Conservation (phyloP, 2,113 vertebrate genomes). For the Mobula birostris region DNA sequence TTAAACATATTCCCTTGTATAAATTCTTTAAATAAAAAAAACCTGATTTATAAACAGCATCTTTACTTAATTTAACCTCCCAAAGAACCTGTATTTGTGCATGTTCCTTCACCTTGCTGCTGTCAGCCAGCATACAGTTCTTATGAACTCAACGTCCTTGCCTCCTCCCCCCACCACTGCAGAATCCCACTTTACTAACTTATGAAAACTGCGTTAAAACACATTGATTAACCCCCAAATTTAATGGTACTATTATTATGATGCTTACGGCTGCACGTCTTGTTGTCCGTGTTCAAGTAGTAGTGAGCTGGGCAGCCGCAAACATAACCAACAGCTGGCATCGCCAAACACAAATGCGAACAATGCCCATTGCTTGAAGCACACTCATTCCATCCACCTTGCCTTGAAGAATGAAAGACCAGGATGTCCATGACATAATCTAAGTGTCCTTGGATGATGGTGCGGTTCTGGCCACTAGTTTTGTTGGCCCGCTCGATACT, state of each 20-base stretch:
- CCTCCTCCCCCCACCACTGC: not conserved
- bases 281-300: slow-evolving; percentile 87
- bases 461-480: slow-evolving; percentile 90
- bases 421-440: slow-evolving; percentile 98
- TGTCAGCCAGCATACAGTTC: not conserved
- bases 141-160: not conserved
- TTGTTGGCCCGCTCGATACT: slow-evolving; percentile 97
- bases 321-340: slow-evolving; percentile 75
- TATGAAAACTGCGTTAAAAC: not conserved
- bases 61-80: not conserved
- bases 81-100: not conserved
- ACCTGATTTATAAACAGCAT: too few relatives aligned
- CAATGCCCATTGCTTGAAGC: slow-evolving; percentile 90
- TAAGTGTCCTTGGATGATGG: slow-evolving; percentile 88
- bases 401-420: slow-evolving; percentile 89
- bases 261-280: slow-evolving; percentile 86
- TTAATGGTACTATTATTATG: not conserved
- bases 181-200: not conserved
- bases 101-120: not conserved
- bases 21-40: not conserved
- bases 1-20: not conserved
- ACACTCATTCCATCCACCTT: slow-evolving; percentile 92
- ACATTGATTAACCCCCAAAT: not conserved
- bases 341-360: slow-evolving; percentile 88
- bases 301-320: slow-evolving; percentile 95